These are phyloP conservation scores for Campodea augens DNA, from an alignment of 1,140 invertebrate species.

Conservation along the genomic window DNA sequence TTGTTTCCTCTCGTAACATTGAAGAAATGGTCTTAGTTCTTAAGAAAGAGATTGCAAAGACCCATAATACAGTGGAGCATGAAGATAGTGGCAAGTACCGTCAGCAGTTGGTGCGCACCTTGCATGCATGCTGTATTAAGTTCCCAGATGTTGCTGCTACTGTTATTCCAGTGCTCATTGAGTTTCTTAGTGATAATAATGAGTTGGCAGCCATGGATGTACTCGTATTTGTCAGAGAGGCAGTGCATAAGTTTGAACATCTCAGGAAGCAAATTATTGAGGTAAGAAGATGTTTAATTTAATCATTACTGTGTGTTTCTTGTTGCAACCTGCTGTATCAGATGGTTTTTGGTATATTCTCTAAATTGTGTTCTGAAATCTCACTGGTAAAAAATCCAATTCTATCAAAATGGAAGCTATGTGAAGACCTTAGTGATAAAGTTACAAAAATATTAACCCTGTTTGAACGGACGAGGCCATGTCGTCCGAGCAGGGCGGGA, in stretches of 20 bases:
- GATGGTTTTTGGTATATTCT: background rate
- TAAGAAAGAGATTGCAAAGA: slow-evolving; percentile 88
- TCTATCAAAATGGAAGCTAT: no score
- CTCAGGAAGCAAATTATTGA: slow-evolving; percentile 61
- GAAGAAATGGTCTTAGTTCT: slow-evolving; percentile 89
- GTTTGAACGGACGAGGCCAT: no score
- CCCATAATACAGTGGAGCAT: slow-evolving; percentile 67
- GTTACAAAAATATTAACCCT: no score
- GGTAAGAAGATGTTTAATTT: slow-evolving; percentile 20
- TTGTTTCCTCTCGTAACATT: slow-evolving; percentile 82
- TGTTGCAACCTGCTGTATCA: background rate
- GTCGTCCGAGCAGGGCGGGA: no score
- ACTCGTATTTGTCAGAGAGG: slow-evolving; percentile 83
- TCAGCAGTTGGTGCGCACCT: slow-evolving; percentile 81
- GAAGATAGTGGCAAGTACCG: slow-evolving; percentile 92
- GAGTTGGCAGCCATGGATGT: slow-evolving; percentile 89
- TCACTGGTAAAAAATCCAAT: no score
- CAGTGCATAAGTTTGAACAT: slow-evolving; percentile 76
- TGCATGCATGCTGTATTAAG: slow-evolving; percentile 90
- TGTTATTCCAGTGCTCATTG: slow-evolving; percentile 86
- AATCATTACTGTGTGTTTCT: slow-evolving; percentile 5
- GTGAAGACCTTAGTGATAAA: no score
- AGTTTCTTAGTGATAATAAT: slow-evolving; percentile 87
- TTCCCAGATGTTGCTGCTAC: slow-evolving; percentile 90
- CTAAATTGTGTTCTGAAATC: no score